Percentiles rank a stretch among this genome's conserved stretches.
These are phyloP conservation scores for Lochmaea crataegi DNA, from an alignment of 2,888 invertebrate genomes.

Conservation along the genomic window DNA sequence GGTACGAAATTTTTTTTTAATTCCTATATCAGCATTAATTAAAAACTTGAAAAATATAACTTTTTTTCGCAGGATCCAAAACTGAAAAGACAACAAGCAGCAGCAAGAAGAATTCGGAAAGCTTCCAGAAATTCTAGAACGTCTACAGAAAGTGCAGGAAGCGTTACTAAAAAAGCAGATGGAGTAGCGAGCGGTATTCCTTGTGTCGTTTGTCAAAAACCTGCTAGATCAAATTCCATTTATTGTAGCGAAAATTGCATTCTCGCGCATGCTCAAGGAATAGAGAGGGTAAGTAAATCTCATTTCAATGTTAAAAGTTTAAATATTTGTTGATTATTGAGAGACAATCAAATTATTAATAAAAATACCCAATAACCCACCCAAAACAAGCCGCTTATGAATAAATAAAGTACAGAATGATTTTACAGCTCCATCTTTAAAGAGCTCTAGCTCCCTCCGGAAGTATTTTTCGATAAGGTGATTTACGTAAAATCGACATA, in stretches of 20 bases:
- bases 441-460: too few relatives aligned
- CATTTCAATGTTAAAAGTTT: too few relatives aligned
- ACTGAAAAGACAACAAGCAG: constrained; percentile 61
- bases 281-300: constrained; percentile 65
- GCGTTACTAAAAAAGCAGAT: constrained; percentile 47
- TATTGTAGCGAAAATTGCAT: constrained; percentile 93
- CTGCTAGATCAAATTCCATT: constrained; percentile 82
- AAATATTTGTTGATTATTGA: too few relatives aligned
- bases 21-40: too few relatives aligned
- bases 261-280: constrained; percentile 83
- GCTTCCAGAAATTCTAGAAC: constrained; percentile 59
- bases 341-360: too few relatives aligned
- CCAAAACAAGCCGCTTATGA: too few relatives aligned
- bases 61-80: constrained; percentile 54
- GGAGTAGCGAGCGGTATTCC: constrained; percentile 49
- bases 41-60: too few relatives aligned
- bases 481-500: too few relatives aligned
- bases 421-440: too few relatives aligned
- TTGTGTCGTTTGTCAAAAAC: constrained; percentile 83
- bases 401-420: too few relatives aligned
- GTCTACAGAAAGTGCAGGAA: constrained; percentile 59
- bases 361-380: too few relatives aligned
- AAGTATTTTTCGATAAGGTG: too few relatives aligned
- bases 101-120: constrained; percentile 62
- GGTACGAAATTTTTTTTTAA: constrained; percentile 58